Conservation (phyloP, 2,797 vertebrate species). For the Microctenopoma steveboyesi region DNA sequence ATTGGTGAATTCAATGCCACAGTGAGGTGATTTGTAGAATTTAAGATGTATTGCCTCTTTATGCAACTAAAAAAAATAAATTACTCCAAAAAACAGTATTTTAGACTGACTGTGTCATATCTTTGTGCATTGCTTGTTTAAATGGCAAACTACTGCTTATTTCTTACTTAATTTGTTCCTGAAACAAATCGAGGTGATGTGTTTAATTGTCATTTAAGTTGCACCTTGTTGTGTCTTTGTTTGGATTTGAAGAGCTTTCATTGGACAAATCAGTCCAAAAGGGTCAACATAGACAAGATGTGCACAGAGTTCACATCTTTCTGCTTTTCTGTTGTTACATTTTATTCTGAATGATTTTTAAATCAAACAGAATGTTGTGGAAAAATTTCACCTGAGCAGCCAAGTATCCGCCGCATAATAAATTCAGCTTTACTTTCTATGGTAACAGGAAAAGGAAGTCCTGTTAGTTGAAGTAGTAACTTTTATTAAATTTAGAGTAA, state of each 20-base stretch:
- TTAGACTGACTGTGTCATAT: no score
- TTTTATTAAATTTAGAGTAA: not conserved
- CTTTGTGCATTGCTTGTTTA: not conserved
- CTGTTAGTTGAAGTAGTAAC: not conserved
- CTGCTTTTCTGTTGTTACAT: not conserved
- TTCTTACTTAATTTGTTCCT: slow-evolving; percentile 1
- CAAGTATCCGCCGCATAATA: not conserved
- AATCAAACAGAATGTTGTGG: not conserved
- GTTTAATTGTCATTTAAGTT: not conserved
- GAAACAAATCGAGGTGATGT: not conserved
- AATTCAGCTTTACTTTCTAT: slow-evolving; percentile 1
- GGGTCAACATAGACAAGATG: not conserved
- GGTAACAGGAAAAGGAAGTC: slow-evolving; percentile 16
- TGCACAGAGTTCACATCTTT: not conserved
- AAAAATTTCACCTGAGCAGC: slow-evolving; percentile 15
- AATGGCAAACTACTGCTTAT: not conserved
- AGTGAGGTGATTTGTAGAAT: not conserved
- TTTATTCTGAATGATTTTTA: slow-evolving; percentile 4
- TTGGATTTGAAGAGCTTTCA: not conserved
- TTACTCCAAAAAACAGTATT: not conserved
- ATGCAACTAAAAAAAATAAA: not conserved
- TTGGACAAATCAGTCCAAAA: not conserved
- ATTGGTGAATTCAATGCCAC: not conserved
- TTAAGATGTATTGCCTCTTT: not conserved
- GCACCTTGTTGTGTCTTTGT: not conserved